Percentiles rank a stretch among this genome's conserved stretches.
Evolutionary conservation across 2,888 invertebrate genomes (phyloP).

Genomic region (Drosophila anomalata): DNA sequence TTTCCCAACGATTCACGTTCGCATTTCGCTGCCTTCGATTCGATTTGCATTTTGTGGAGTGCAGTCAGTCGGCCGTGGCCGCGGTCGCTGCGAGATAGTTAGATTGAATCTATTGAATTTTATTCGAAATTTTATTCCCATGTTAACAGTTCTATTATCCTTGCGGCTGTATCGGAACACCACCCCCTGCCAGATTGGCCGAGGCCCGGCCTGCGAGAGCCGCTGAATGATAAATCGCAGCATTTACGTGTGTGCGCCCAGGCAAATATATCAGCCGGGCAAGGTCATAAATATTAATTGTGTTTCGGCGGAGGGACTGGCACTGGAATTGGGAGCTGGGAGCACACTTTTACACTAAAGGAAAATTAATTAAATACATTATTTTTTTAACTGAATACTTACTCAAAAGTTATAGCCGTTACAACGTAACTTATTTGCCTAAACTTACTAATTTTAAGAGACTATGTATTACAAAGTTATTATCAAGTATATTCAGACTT

Average conservation of each 20-base stretch:
- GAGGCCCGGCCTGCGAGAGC: conserved; percentile 12
- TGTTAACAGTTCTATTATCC: conserved; percentile 77
- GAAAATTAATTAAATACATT: conserved; percentile 4
- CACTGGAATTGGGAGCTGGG: conserved; percentile 13
- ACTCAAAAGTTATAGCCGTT: neutral
- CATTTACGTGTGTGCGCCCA: conserved; percentile 77
- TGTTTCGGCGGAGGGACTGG: conserved; percentile 57
- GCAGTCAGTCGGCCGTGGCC: conserved; percentile 5
- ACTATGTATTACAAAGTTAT: too few relatives aligned
- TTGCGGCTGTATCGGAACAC: conserved; percentile 64
- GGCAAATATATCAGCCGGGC: conserved; percentile 76
- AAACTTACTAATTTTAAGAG: too few relatives aligned
- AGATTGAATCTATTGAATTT: conserved; percentile 48
- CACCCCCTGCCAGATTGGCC: conserved; percentile 4
- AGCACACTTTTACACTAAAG: conserved; percentile 16
- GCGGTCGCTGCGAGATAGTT: conserved; percentile 28
- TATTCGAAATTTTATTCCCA: conserved; percentile 72
- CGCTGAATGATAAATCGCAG: conserved; percentile 70
- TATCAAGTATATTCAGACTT: too few relatives aligned
- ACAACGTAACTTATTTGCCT: too few relatives aligned
- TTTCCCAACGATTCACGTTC: conserved; percentile 34
- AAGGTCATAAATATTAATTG: conserved; percentile 79
- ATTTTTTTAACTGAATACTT: neutral
- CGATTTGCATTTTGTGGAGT: conserved; percentile 26
- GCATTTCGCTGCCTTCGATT: conserved; percentile 5